phyloP scores from a whole-genome alignment of 2,888 invertebrate genomes.

The Cephus nigrinus region DNA sequence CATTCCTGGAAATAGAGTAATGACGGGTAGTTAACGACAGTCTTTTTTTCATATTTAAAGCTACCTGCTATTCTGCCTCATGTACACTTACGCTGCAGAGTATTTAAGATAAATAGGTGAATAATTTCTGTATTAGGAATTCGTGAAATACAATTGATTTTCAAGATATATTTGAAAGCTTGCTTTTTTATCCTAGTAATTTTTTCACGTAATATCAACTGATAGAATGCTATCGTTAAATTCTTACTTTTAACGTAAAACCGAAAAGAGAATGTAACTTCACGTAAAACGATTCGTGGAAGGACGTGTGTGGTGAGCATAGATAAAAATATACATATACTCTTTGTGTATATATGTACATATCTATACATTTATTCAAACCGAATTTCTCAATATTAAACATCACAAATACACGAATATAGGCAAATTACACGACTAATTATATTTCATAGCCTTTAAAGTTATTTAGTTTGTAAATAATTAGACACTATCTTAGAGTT shows the following conservation, averaged over 20 bases:
- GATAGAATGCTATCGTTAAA: not conserved
- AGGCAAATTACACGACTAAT: conserved; percentile 33
- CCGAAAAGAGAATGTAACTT: not conserved
- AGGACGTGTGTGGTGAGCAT: not conserved
- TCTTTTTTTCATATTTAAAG: not conserved
- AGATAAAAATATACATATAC: not conserved
- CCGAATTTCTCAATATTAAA: conserved; percentile 36
- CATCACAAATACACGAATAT: conserved; percentile 38
- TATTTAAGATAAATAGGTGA: conserved; percentile 4
- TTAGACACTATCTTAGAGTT: not conserved
- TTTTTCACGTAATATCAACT: not conserved
- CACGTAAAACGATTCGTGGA: not conserved
- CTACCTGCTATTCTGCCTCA: not conserved
- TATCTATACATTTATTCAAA: conserved; percentile 38
- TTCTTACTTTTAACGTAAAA: not conserved
- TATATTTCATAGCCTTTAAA: conserved; percentile 18
- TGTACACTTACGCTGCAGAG: not conserved
- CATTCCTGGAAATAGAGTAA: conserved; percentile 50
- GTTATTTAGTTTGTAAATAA: not conserved
- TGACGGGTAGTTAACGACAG: not conserved
- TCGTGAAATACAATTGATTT: not conserved
- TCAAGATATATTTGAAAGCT: not conserved
- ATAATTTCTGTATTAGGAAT: not conserved
- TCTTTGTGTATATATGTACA: conserved; percentile 19
- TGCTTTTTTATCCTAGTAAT: not conserved